A percentile compares a stretch with the other conserved stretches of the same genome.
These are phyloP conservation scores for Cremastobaeus sp. DNA, from an alignment of 2,888 invertebrate genomes.

Conservation along the genomic window DNA sequence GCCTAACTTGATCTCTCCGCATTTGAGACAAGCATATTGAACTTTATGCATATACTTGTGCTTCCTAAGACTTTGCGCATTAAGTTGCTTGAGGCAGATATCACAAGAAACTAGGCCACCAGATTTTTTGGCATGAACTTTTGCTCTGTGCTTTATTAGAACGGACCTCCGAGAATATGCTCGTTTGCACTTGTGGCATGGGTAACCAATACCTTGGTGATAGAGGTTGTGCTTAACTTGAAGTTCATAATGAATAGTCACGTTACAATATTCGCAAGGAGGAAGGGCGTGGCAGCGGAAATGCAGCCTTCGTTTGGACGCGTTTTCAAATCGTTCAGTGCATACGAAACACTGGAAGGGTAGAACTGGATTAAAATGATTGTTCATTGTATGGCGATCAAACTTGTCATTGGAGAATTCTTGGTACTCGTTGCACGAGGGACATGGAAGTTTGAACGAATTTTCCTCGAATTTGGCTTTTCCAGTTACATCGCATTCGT, in stretches of 20 bases:
- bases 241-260: slow-evolving; percentile 39
- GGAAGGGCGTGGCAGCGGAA: slow-evolving; percentile 60
- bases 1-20: slow-evolving; percentile 49
- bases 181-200: slow-evolving; percentile 71
- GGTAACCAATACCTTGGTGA: slow-evolving; percentile 70
- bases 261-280: slow-evolving; percentile 63
- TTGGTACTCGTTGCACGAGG: slow-evolving; percentile 53
- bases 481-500: slow-evolving; percentile 62
- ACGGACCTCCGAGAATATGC: slow-evolving; percentile 61
- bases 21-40: slow-evolving; percentile 55
- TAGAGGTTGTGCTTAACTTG: slow-evolving; percentile 67
- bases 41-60: slow-evolving; percentile 47
- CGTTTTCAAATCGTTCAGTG: slow-evolving; percentile 60
- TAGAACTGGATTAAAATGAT: slow-evolving; percentile 59
- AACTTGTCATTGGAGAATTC: slow-evolving; percentile 58
- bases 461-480: slow-evolving; percentile 39
- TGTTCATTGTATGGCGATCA: slow-evolving; percentile 64
- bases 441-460: slow-evolving; percentile 60
- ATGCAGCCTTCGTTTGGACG: slow-evolving; percentile 61
- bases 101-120: slow-evolving; percentile 53
- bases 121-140: slow-evolving; percentile 32
- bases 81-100: slow-evolving; percentile 60
- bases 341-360: slow-evolving; percentile 67
- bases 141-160: slow-evolving; percentile 58
- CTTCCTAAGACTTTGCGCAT: slow-evolving; percentile 52